Conservation (phyloP, 2,797 vertebrate genomes). For the Chloroceryle amazona region DNA sequence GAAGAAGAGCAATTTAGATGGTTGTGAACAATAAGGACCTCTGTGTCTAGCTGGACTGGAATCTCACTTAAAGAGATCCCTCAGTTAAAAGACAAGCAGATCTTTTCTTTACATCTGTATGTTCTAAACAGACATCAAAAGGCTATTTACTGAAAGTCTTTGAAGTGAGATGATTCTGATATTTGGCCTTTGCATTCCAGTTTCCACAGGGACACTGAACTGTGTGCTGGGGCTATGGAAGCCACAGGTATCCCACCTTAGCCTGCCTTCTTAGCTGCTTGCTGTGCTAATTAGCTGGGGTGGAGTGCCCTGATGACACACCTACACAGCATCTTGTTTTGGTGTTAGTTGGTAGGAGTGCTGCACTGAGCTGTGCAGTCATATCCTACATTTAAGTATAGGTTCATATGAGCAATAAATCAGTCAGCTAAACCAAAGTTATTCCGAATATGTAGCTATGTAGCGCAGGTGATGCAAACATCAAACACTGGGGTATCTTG, state of each 20-base stretch:
- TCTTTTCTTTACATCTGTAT: not conserved
- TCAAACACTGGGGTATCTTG: not conserved
- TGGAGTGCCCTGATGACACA: conserved; percentile 24
- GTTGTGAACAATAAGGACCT: not conserved
- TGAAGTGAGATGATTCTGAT: not conserved
- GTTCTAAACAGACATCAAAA: not conserved
- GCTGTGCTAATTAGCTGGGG: not conserved
- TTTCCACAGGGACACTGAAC: not conserved
- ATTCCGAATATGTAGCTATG: not conserved
- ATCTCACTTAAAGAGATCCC: not conserved
- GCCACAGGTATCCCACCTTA: accelerated
- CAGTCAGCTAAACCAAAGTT: conserved; percentile 5
- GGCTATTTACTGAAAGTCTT: not conserved
- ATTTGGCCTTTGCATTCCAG: not conserved
- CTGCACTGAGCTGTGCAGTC: not conserved
- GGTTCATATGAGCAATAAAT: not conserved
- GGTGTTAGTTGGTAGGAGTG: not conserved
- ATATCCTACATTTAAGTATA: conserved; percentile 37
- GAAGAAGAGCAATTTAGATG: not conserved
- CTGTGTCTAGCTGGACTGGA: not conserved
- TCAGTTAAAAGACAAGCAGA: not conserved
- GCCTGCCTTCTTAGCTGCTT: not conserved
- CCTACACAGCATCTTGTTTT: conserved; percentile 48
- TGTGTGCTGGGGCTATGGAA: not conserved
- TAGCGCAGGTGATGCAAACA: not conserved